phyloP scores from a whole-genome alignment of 53 echinoderm and acorn worm species.

The Actinopyga echinites region DNA sequence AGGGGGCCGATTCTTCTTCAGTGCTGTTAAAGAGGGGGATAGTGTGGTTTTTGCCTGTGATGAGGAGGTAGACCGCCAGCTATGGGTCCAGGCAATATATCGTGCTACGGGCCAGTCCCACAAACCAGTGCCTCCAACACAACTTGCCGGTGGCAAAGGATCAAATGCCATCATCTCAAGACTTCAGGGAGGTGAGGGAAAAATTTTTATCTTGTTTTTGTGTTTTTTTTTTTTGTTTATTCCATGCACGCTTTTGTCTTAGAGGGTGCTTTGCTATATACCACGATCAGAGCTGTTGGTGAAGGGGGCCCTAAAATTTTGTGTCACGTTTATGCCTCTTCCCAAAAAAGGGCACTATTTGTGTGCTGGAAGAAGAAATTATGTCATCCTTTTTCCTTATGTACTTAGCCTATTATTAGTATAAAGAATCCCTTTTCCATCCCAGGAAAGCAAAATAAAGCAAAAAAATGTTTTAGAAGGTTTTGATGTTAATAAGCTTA shows the following conservation, averaged over 20 bases:
- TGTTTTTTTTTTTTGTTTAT: background rate
- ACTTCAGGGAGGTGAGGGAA: conserved; percentile 91
- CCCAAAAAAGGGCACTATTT: no score
- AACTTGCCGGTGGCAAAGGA: conserved; percentile 88
- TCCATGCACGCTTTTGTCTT: background rate
- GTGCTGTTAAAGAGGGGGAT: conserved; percentile 97
- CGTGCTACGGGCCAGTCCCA: conserved; percentile 96
- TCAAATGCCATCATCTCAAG: conserved; percentile 98
- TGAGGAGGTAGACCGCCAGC: conserved; percentile 95
- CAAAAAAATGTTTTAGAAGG: no score
- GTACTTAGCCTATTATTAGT: no score
- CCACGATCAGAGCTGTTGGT: no score
- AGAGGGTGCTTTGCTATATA: background rate
- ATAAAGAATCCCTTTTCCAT: no score
- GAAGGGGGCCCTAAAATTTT: no score
- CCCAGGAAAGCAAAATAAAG: no score
- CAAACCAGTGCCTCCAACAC: conserved; percentile 97
- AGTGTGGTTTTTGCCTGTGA: conserved; percentile 94
- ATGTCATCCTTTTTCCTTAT: no score
- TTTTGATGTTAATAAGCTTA: no score
- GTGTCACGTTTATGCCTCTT: no score
- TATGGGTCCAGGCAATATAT: conserved; percentile 99
- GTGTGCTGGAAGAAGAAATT: no score
- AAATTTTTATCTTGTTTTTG: background rate
- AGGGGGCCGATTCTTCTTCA: conserved; percentile 98